Percentiles rank a stretch among this genome's conserved stretches.
phyloP scores from a whole-genome alignment of 2,113 vertebrate species.

The Psephotus haematonotus region DNA sequence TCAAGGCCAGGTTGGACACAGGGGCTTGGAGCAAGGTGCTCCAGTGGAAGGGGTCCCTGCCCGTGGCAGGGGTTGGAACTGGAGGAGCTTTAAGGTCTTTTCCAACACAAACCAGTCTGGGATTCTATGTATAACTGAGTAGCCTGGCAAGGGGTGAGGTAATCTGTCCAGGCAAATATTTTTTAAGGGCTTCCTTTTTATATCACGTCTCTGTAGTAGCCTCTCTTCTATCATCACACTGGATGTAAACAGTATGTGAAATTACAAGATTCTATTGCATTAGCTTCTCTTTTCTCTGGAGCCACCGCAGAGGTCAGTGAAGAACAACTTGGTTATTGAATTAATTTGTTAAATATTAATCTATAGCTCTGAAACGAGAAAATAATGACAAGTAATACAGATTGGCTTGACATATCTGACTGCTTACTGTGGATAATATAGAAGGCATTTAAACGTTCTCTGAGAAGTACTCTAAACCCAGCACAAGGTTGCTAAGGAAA shows the following conservation, averaged over 20 bases:
- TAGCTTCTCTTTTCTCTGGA: not conserved
- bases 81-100: rapidly evolving
- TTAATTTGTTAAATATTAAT: not conserved
- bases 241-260: not conserved
- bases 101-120: not conserved
- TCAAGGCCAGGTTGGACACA: no score
- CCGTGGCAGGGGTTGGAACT: rapidly evolving
- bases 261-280: not conserved
- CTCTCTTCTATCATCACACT: not conserved
- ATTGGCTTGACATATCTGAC: slow-evolving; percentile 33
- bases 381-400: not conserved
- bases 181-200: not conserved
- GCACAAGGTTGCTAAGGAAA: slow-evolving; percentile 35
- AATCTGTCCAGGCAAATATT: not conserved
- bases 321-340: not conserved
- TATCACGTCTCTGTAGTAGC: not conserved
- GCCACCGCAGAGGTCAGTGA: not conserved
- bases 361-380: not conserved
- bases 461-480: slow-evolving; percentile 30
- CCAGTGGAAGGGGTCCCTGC: no score
- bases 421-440: slow-evolving; percentile 30
- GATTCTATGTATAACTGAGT: not conserved
- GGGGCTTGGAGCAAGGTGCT: no score
- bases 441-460: slow-evolving; percentile 12
- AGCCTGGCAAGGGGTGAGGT: not conserved